Evolutionary conservation across 2,113 vertebrate genomes (phyloP).

Genomic region (Parotia lawesii): DNA sequence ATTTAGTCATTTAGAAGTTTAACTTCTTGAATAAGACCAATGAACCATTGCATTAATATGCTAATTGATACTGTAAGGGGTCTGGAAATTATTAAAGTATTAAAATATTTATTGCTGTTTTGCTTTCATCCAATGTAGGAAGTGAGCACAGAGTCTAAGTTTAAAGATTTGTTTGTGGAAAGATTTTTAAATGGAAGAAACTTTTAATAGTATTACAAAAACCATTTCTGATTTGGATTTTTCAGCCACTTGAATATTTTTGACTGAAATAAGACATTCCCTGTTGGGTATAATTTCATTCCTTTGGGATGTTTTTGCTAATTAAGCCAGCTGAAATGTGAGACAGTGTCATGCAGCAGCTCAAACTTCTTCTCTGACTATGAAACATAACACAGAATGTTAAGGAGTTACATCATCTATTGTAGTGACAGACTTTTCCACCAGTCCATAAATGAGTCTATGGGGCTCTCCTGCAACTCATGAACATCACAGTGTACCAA

Average conservation of each 20-base stretch:
- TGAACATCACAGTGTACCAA: background rate
- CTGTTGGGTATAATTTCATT: background rate
- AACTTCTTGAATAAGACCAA: slow-evolving; percentile 35
- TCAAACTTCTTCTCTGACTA: background rate
- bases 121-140: background rate
- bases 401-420: background rate
- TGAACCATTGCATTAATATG: slow-evolving; percentile 41
- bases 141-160: background rate
- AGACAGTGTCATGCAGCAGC: background rate
- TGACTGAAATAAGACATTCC: background rate
- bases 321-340: background rate
- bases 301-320: background rate
- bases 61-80: slow-evolving; percentile 26
- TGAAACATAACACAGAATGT: background rate
- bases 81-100: slow-evolving; percentile 30
- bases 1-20: slow-evolving; percentile 37
- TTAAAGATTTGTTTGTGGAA: background rate
- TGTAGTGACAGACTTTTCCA: background rate
- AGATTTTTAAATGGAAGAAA: background rate
- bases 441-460: background rate
- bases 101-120: slow-evolving; percentile 53
- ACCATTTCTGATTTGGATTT: background rate
- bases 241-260: background rate
- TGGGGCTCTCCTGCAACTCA: background rate
- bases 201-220: background rate